Base-by-base conservation (phyloP, 2,888 invertebrate genomes). In the Drosophila fulvimacula region DNA sequence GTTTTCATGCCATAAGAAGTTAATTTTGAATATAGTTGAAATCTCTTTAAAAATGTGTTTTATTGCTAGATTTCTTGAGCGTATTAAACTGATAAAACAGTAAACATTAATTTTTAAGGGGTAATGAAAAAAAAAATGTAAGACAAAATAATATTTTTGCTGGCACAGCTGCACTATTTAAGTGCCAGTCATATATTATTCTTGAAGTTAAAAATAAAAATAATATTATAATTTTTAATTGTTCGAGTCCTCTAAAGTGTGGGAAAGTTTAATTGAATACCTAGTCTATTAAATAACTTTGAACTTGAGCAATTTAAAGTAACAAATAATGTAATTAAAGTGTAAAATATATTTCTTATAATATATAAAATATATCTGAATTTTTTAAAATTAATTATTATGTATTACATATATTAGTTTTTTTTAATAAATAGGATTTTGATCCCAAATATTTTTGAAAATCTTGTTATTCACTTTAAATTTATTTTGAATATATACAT, bases 121-220 rank as follows among this genome's bases (percentile, higher is more conserved):
- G 19, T 19, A 34, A 34, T 21, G 4, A 15, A 34, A 19, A 32
- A 32, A 19, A 49, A 13, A 17, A 19, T 48, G 11, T 48, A 13
- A 49, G 2, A 4, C 19, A 15, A 15, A 19, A 15, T 19, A 34
- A 34, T 21, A 0, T 13, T 5, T 15, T 49, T 32, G 32, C 19
- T 49, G 19, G 32, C 49, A 17, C 48, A 49, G 49, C 49, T 49
- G 49, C 49, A 32, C 30, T 32, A 32, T 34, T 49, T 49, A 34
- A 9, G 21, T 34, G 19, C 6, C 34, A 32, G 34, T 15, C 49
- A 51, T 34, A 51, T 34, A 51, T 51, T 51, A 34, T 32, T 34
- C 34, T 49, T 34, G 21, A 49, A 15, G 3, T 11, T 19, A 5
- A 49, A 11, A 19, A 15, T 15, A n/a, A 41, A 39, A 10, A 24